Conservation (phyloP, 2,888 invertebrate genomes). For the Nephrotoma guestfalica region DNA sequence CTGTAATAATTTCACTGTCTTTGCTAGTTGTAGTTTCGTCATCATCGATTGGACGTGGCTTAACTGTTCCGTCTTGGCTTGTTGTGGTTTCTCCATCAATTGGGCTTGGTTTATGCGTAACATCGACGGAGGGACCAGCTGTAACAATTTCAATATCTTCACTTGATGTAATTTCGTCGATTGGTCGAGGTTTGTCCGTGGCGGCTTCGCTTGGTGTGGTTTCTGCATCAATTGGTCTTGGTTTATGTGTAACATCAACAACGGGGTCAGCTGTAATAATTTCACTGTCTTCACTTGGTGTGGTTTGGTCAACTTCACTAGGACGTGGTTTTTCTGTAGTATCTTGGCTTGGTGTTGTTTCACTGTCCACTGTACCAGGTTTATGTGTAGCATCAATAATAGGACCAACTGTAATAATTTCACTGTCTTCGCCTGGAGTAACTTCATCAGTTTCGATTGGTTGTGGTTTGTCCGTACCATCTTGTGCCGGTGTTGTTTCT, state of each 20-base stretch:
- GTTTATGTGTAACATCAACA: neutral
- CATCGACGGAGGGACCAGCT: neutral
- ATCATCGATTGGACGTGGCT: constrained; percentile 9
- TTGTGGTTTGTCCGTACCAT: constrained; percentile 8
- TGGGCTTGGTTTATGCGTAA: neutral
- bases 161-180: constrained; percentile 10
- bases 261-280: neutral
- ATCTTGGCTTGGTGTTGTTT: neutral
- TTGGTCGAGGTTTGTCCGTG: neutral
- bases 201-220: neutral
- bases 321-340: neutral
- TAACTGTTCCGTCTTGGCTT: constrained; percentile 4
- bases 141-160: constrained; percentile 4
- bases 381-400: neutral
- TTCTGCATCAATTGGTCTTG: neutral
- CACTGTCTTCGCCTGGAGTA: neutral
- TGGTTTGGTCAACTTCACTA: neutral
- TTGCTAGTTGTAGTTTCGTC: constrained; percentile 7
- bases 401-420: neutral
- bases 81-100: neutral
- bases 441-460: neutral
- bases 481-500: constrained; percentile 10
- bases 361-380: neutral
- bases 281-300: neutral
- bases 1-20: neutral